Evolutionary conservation across 2,797 vertebrate genomes (phyloP).

Genomic region (Hemibagrus guttatus): DNA sequence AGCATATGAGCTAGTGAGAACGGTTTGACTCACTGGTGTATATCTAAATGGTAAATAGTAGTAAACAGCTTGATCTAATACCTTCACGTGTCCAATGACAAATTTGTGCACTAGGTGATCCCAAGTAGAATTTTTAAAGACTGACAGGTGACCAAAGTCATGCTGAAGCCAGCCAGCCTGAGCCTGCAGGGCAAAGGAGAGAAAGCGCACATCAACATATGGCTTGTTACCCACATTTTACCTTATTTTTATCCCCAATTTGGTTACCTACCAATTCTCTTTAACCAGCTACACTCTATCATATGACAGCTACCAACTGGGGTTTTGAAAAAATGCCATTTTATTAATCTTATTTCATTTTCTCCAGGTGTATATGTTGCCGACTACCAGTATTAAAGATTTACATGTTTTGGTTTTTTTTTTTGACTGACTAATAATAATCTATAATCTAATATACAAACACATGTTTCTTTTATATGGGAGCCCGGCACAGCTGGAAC

Average conservation of each 20-base stretch:
- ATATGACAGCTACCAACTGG: not conserved
- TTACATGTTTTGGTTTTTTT: not conserved
- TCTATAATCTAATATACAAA: not conserved
- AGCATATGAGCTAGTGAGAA: not conserved
- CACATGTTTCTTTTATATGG: not conserved
- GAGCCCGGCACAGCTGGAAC: not conserved
- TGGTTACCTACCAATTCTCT: not conserved
- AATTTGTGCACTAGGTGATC: constrained; percentile 92
- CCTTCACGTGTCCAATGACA: constrained; percentile 93
- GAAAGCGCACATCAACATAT: not conserved
- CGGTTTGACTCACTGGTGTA: not conserved
- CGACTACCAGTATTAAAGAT: not conserved
- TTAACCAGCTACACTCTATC: not conserved
- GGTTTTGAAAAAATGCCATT: not conserved
- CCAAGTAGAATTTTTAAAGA: constrained; percentile 88
- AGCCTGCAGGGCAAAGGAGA: constrained; percentile 68
- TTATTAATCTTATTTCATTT: not conserved
- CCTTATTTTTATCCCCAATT: not conserved
- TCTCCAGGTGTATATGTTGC: not conserved
- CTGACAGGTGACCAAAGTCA: constrained; percentile 91
- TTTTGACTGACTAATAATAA: not conserved
- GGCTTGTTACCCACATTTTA: not conserved
- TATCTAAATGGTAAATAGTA: not conserved
- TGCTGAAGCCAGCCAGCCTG: constrained; percentile 86
- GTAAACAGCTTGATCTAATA: constrained; percentile 54